Conservation (phyloP, 2,888 invertebrate genomes). For the Nematopogon swammerdamellus region DNA sequence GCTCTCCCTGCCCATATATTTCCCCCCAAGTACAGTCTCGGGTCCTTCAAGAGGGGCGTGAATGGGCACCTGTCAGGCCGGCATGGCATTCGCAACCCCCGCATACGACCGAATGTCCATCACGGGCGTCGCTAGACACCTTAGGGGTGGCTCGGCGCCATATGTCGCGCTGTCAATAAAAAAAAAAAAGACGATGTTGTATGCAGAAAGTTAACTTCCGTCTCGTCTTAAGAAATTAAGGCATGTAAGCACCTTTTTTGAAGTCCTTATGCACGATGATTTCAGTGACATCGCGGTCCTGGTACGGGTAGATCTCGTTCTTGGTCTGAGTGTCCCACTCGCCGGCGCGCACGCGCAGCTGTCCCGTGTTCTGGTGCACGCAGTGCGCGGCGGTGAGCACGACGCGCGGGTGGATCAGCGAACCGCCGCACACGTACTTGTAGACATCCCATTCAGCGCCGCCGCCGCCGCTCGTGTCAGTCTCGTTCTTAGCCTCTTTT, state of each 20-base stretch:
- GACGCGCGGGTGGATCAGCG: conserved; percentile 70
- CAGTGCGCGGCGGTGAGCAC: conserved; percentile 83
- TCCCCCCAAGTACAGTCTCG: too few relatives aligned
- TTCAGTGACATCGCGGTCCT: conserved; percentile 61
- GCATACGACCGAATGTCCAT: too few relatives aligned
- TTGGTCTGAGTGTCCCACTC: conserved; percentile 82
- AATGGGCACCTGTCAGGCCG: too few relatives aligned
- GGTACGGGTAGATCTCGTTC: conserved; percentile 65
- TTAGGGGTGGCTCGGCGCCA: too few relatives aligned
- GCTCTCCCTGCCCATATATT: too few relatives aligned
- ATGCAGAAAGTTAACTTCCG: too few relatives aligned
- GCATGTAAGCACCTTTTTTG: conserved; percentile 52
- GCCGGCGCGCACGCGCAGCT: conserved; percentile 60
- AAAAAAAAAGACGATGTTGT: too few relatives aligned
- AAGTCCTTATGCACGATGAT: conserved; percentile 61
- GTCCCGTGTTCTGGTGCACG: conserved; percentile 31
- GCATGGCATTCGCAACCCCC: too few relatives aligned
- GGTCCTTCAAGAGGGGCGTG: too few relatives aligned
- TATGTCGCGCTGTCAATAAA: too few relatives aligned
- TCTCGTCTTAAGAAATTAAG: too few relatives aligned
- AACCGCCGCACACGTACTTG: conserved; percentile 78
- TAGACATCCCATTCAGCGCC: conserved; percentile 58
- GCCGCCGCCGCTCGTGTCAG: conserved; percentile 36
- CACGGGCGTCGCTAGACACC: too few relatives aligned
- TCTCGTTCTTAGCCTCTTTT: conserved; percentile 40